Conservation (phyloP, 2,113 vertebrate species). For the Tichodroma muraria region DNA sequence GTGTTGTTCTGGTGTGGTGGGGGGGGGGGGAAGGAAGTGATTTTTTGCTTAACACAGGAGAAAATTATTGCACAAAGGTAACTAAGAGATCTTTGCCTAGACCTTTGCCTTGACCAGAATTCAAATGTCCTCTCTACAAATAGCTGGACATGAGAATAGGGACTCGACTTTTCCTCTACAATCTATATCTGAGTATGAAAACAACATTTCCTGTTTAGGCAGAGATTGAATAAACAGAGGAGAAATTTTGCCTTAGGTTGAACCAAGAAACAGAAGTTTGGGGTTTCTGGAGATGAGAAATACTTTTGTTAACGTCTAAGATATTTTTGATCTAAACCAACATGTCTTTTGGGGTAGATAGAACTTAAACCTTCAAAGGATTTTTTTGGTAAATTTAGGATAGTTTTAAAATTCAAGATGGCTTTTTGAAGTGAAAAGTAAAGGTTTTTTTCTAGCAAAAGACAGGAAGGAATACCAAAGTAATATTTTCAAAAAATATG, state of each 20-base stretch:
- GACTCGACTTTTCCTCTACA: background rate
- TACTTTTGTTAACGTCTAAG: background rate
- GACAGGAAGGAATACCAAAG: background rate
- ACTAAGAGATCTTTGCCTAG: background rate
- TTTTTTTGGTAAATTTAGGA: background rate
- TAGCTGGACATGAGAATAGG: background rate
- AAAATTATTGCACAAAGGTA: background rate
- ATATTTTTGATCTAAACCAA: background rate
- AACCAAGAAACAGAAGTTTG: background rate
- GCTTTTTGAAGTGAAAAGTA: background rate
- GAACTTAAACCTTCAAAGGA: background rate
- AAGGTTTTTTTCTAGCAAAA: background rate
- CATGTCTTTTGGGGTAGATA: background rate
- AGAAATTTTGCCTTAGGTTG: background rate
- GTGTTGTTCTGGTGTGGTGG: no score
- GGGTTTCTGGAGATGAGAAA: background rate
- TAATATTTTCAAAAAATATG: background rate
- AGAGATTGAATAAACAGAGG: background rate
- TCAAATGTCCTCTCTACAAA: background rate
- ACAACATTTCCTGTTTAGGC: background rate
- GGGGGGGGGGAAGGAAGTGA: accelerated
- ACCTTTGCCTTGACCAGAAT: background rate
- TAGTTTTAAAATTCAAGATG: background rate
- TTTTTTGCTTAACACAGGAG: background rate
- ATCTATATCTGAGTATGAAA: background rate